Percentiles rank a stretch among this genome's conserved stretches.
These are phyloP conservation scores for Harpagoxenus sublaevis DNA, from an alignment of 2,888 invertebrate genomes.

Conservation along the genomic window DNA sequence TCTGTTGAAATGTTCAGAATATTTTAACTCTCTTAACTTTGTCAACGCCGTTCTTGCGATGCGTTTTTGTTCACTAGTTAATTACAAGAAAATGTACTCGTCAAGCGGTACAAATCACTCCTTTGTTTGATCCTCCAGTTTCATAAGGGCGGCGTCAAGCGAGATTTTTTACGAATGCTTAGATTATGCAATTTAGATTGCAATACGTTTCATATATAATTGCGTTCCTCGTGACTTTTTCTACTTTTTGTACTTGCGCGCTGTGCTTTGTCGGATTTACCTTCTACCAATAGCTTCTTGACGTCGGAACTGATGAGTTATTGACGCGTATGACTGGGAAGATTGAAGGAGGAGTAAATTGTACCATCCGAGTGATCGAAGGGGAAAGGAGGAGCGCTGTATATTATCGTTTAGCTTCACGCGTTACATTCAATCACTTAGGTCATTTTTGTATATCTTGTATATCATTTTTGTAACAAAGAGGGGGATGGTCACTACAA, in stretches of 20 bases:
- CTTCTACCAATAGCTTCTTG: conserved; percentile 13
- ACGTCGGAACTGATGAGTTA: conserved; percentile 29
- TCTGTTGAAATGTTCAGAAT: conserved; percentile 77
- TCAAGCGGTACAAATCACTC: conserved; percentile 59
- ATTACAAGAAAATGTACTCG: conserved; percentile 41
- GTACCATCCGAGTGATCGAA: conserved; percentile 49
- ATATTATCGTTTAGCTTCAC: conserved; percentile 70
- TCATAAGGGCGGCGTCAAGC: conserved; percentile 18
- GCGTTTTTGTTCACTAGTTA: conserved; percentile 70
- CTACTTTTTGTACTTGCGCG: conserved; percentile 54
- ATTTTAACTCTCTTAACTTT: conserved; percentile 71
- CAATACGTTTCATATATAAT: conserved; percentile 36
- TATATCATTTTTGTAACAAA: conserved; percentile 55
- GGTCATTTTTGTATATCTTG: conserved; percentile 62
- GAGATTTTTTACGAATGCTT: conserved; percentile 42
- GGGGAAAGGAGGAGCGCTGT: conserved; percentile 64
- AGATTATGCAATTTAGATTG: conserved; percentile 44
- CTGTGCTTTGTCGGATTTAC: conserved; percentile 22
- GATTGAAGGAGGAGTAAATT: conserved; percentile 66
- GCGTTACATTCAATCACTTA: conserved; percentile 59
- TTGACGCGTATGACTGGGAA: conserved; percentile 47
- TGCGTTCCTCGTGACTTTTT: conserved; percentile 43
- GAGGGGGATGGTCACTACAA: conserved; percentile 43
- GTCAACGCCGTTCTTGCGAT: conserved; percentile 70
- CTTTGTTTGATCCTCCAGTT: conserved; percentile 64